Evolutionary conservation across 1,140 invertebrate species (phyloP).

Genomic region (Thaumetopoea pityocampa): DNA sequence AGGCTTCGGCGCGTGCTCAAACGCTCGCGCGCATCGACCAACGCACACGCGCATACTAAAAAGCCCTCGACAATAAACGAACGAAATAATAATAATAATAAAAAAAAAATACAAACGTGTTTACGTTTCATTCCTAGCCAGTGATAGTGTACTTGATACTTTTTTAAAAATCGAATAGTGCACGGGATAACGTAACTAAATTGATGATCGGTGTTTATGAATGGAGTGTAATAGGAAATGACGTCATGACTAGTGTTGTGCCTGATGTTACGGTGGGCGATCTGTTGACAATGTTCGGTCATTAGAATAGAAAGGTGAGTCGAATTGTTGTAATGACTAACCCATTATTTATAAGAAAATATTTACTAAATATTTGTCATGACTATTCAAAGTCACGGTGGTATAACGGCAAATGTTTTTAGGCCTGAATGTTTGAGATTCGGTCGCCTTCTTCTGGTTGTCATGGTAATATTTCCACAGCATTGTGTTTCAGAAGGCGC

Average conservation of each 20-base stretch:
- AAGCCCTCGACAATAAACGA: too few species aligned
- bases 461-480: too few species aligned
- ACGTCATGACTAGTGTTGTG: conserved; percentile 72
- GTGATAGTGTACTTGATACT: conserved; percentile 35
- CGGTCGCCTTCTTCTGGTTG: too few species aligned
- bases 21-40: conserved; percentile 53
- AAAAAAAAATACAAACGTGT: conserved; percentile 21
- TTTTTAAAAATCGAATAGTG: conserved; percentile 40
- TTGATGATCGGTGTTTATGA: conserved; percentile 61
- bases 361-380: conserved; percentile 14
- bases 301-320: conserved; percentile 71
- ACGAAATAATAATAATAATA: conserved; percentile 30
- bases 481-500: too few species aligned
- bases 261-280: conserved; percentile 43
- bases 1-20: conserved; percentile 60
- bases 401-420: too few species aligned
- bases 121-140: conserved; percentile 27
- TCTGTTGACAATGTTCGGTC: conserved; percentile 66
- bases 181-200: conserved; percentile 36
- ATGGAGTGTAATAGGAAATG: conserved; percentile 67
- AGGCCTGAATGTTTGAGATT: too few species aligned
- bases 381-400: too few species aligned
- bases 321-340: conserved; percentile 29
- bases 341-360: conserved; percentile 40
- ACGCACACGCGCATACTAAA: conserved; percentile 54